These are phyloP conservation scores for Poecilia gillii DNA, from an alignment of 2,797 vertebrate genomes.

Conservation along the genomic window DNA sequence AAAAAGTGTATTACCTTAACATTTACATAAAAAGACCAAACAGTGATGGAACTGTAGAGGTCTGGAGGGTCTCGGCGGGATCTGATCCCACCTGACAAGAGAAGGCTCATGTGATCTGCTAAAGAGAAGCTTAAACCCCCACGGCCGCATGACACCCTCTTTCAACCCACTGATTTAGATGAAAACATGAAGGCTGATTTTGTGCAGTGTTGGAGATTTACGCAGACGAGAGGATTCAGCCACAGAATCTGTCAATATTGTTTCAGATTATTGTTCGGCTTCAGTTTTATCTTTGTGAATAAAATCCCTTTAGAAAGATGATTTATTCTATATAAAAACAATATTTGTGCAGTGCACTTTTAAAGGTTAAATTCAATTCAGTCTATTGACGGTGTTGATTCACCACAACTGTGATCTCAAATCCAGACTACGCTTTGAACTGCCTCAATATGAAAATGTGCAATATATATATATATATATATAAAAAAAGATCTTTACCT, in stretches of 20 bases:
- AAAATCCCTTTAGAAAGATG: background rate
- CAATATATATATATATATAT: too few relatives aligned
- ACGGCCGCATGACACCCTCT: slow-evolving; percentile 64
- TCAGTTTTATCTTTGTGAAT: slow-evolving; percentile 7
- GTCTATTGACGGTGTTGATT: background rate
- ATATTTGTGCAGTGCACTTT: background rate
- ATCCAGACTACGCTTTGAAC: background rate
- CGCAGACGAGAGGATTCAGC: slow-evolving; percentile 30
- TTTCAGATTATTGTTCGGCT: slow-evolving; percentile 34
- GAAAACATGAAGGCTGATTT: slow-evolving; percentile 67
- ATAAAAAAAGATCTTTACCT: too few relatives aligned
- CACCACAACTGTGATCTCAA: background rate
- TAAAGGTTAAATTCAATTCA: background rate
- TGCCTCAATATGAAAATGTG: too few relatives aligned
- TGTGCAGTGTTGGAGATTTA: slow-evolving; percentile 41
- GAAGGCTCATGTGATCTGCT: slow-evolving; percentile 72
- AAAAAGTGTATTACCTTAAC: slow-evolving; percentile 10
- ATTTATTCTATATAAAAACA: slow-evolving; percentile 1
- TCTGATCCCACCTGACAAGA: slow-evolving; percentile 72
- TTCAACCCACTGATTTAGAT: slow-evolving; percentile 70
- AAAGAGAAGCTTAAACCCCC: slow-evolving; percentile 66
- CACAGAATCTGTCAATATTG: slow-evolving; percentile 35
- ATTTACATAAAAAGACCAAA: slow-evolving; percentile 35
- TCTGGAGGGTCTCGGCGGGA: slow-evolving; percentile 50
- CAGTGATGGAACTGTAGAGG: slow-evolving; percentile 14